Evolutionary conservation across 2,797 vertebrate species (phyloP).

Genomic region (Bufotes viridis): DNA sequence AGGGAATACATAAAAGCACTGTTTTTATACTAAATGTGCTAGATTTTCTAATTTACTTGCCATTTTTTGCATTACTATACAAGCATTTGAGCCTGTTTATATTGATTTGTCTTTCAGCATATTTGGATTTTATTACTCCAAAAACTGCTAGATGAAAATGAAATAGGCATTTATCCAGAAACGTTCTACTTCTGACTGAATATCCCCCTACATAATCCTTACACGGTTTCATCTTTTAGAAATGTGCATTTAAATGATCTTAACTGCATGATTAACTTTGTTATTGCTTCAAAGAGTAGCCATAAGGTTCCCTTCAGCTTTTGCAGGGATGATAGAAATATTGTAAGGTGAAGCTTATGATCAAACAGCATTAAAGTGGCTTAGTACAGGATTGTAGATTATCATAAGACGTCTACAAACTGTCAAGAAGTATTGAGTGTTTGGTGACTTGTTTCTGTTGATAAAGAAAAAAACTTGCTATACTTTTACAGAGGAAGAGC

Average conservation of each 20-base stretch:
- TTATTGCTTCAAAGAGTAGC: conserved; percentile 52
- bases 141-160: neutral
- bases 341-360: conserved; percentile 47
- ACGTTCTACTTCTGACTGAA: conserved; percentile 13
- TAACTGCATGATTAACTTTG: conserved; percentile 47
- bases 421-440: conserved; percentile 17
- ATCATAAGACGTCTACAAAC: conserved; percentile 38
- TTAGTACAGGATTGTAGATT: conserved; percentile 46
- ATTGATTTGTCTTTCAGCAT: neutral
- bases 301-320: conserved; percentile 40
- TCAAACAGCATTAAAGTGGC: conserved; percentile 46
- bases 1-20: no score
- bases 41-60: no score
- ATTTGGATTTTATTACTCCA: neutral
- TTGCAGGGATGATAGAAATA: conserved; percentile 38
- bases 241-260: conserved; percentile 46
- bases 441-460: conserved; percentile 29
- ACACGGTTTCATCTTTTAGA: conserved; percentile 42
- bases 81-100: neutral
- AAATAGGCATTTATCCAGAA: conserved; percentile 24
- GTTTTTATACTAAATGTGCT: no score
- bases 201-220: conserved; percentile 26
- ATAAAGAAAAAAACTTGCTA: conserved; percentile 5
- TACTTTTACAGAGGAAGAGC: neutral
- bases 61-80: neutral